Conservation (phyloP, 2,797 vertebrate genomes). For the Pantherophis vulpinus region DNA sequence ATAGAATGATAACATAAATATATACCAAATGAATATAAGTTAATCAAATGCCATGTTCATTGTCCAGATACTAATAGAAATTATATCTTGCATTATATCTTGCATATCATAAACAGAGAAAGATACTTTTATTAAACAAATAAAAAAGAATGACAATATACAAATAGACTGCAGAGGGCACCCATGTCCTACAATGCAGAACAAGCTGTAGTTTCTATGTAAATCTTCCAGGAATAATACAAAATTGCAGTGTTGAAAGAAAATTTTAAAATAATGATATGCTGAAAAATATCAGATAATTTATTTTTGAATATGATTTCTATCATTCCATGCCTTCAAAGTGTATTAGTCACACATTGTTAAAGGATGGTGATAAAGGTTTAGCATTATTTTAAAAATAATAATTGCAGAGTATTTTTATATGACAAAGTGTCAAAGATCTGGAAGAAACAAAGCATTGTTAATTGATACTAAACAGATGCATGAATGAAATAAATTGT, state of each 20-base stretch:
- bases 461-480: background rate
- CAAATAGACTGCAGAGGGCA: conserved; percentile 73
- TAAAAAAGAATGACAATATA: background rate
- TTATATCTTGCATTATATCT: background rate
- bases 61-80: background rate
- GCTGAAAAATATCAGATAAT: conserved; percentile 1
- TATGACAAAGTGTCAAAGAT: background rate
- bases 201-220: background rate
- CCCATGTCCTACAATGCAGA: conserved; percentile 53
- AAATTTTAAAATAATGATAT: conserved; percentile 21
- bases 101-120: background rate
- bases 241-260: conserved; percentile 27
- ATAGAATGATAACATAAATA: background rate
- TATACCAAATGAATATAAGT: background rate
- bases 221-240: conserved; percentile 40
- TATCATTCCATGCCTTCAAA: background rate
- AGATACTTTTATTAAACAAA: background rate
- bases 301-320: background rate
- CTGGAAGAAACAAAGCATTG: background rate
- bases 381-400: conserved; percentile 8
- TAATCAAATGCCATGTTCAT: background rate
- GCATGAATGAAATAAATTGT: background rate
- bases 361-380: conserved; percentile 29
- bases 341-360: conserved; percentile 3
- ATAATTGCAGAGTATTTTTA: conserved; percentile 12